Evolutionary conservation across 1,140 invertebrate species (phyloP).

Genomic region (Heliconius melpomene): DNA sequence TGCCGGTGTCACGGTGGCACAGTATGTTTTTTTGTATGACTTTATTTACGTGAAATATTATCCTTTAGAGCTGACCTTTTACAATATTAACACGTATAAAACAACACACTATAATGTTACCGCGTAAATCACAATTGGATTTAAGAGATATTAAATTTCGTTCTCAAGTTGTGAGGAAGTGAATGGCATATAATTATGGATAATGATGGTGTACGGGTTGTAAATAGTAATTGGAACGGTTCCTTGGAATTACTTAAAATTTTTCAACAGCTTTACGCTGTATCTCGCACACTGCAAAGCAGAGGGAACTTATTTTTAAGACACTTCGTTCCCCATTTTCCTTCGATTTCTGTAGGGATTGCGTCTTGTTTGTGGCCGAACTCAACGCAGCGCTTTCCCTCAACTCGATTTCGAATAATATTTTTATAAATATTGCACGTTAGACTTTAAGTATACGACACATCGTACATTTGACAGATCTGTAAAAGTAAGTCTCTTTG

Average conservation of each 20-base stretch:
- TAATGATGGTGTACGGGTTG: constrained; percentile 18
- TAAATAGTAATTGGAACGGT: constrained; percentile 11
- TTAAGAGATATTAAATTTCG: constrained; percentile 33
- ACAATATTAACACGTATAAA: constrained; percentile 34
- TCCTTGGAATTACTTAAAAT: neutral
- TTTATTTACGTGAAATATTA: constrained; percentile 41
- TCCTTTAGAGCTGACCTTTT: constrained; percentile 40
- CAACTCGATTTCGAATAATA: too few species aligned
- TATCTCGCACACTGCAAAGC: too few species aligned
- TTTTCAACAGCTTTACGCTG: neutral
- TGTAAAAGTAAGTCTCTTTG: neutral
- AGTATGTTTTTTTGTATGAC: constrained; percentile 27
- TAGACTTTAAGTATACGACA: too few species aligned
- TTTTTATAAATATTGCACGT: too few species aligned
- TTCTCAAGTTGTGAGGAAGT: constrained; percentile 34
- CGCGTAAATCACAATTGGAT: constrained; percentile 33
- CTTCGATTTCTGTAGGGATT: too few species aligned
- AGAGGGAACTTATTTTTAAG: too few species aligned
- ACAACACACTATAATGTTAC: constrained; percentile 31
- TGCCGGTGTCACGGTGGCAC: constrained; percentile 28
- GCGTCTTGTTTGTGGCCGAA: too few species aligned
- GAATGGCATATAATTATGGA: constrained; percentile 20
- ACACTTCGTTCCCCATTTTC: too few species aligned
- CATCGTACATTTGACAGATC: too few species aligned
- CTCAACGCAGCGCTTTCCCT: too few species aligned